Base-by-base conservation (phyloP, 2,113 vertebrate species). In the Emydocephalus ijimae region DNA sequence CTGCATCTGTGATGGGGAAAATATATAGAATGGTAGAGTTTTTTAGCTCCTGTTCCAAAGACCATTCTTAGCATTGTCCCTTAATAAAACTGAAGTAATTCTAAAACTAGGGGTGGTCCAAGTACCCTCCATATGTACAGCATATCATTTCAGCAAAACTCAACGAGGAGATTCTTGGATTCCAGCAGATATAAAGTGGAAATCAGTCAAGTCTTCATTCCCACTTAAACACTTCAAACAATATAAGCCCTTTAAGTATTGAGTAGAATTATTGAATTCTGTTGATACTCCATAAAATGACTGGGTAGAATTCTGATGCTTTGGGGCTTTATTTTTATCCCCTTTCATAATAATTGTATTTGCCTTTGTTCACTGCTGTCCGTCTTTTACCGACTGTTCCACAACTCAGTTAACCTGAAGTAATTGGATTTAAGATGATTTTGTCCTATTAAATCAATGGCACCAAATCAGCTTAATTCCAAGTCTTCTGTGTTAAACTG, bases 381-480 rank as follows among this genome's bases (percentile, higher is more conserved):
- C 59, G 69, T 89, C 92, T 92, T 54, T 85, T 85, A 52, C 54
- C 85, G 54, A 57, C 54, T 89, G 88, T 92, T 89, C 92, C 43
- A 89, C 92, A 90, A 90, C 89, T 90, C 92, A 90, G 81, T 93
- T 93, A 93, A 90, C 74, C 48, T 92, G 81, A 93, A 93, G 89
- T 93, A 93, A 93, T 93, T 93, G 92, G 92, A 93, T 93, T 93
- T 90, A 86, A 89, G 92, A 87, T 87, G 92, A 93, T 93, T 92
- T 93, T 90, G 74, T 93, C 92, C 92, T 57, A 90, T 90, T 87
- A 93, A 93, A 93, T 87, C 92, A 87, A 54, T 90, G 81, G 56
- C 92, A 93, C 89, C 61, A 90, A 93, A 93, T 90, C 89, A 93
- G 56, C 81, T 93, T 90, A 87, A 93, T 90, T 89, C 92, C 74